Base-by-base conservation (phyloP, 2,113 vertebrate genomes). In the Lonchura striata region DNA sequence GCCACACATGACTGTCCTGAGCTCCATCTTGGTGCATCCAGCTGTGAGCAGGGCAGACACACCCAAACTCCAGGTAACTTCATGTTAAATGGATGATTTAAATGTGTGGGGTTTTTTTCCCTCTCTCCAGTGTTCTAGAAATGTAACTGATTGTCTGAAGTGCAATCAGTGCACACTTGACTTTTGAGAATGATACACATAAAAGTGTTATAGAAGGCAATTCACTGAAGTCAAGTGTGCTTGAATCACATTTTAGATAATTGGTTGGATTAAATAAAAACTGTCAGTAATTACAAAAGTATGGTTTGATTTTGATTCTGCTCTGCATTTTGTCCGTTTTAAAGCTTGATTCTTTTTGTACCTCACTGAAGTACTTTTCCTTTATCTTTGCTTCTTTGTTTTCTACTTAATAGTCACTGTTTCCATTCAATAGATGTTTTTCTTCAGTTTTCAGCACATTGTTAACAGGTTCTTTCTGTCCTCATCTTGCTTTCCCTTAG, bases 181-280 rank as follows among this genome's bases (percentile, higher is more conserved):
- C 97, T 97, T 97, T 98, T 97, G 35, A 92, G 91, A 95, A 94
- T 57, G 42, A 79, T 86, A 20, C n/a, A 21, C 86, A 66, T 86
- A 53, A 72, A 96, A 96, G 88, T 95, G 83, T 93, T 96, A 61
- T n/a, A 88, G 91, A 85, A 95, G 9, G 57, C 90, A 95, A 97
- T 95, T 96, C 75, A 90, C 71, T 90, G 82, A 95, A 97, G 96
- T 96, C 95, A 97, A 97, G 96, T 85, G 39, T 80, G 46, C 93
- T 97, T 96, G 92, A 96, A 94, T 92, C 93, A 91, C 80, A 94
- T 93, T 97, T 96, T 42, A 97, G 71, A 61, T 97, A 97, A 97
- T 96, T 97, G 78, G 86, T 66, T 88, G 78, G 59, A 94, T 97
- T 96, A 92, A 94, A 85, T 86, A 86, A 92, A 96, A 97, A 85